Percentiles rank a stretch among this genome's conserved stretches.
Conservation (phyloP, 1,140 invertebrate genomes). For the Trypoxylus dichotomus region DNA sequence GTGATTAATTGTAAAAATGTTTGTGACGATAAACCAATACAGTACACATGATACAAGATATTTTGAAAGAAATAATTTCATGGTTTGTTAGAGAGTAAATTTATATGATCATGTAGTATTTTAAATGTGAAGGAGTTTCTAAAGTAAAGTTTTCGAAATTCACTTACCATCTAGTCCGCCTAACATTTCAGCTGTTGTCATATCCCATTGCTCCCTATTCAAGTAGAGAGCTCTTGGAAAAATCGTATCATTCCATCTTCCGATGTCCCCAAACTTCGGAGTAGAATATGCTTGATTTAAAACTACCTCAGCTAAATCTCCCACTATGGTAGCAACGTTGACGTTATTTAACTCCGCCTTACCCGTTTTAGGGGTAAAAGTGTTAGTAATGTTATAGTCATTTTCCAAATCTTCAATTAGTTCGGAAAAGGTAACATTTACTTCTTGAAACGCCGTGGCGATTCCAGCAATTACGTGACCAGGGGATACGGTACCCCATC, state of each 20-base stretch:
- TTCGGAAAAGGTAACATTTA: conserved; percentile 54
- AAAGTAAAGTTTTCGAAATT: neutral
- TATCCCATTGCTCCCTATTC: conserved; percentile 57
- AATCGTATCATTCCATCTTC: conserved; percentile 67
- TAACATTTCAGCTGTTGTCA: conserved; percentile 67
- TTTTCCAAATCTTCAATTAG: conserved; percentile 38
- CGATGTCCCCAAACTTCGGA: conserved; percentile 58
- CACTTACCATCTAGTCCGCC: conserved; percentile 67
- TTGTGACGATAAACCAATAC: too few relatives aligned
- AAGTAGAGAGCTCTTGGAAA: conserved; percentile 62
- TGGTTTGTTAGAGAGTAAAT: too few relatives aligned
- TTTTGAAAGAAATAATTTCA: too few relatives aligned
- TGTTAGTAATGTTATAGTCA: conserved; percentile 31
- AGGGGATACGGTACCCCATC: conserved; percentile 60
- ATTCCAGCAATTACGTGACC: conserved; percentile 62
- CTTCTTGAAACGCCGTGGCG: conserved; percentile 60
- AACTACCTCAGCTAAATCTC: conserved; percentile 65
- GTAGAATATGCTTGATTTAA: conserved; percentile 60
- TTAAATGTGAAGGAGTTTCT: too few relatives aligned
- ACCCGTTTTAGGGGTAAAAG: conserved; percentile 28
- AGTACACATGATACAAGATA: too few relatives aligned
- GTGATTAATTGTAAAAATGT: too few relatives aligned
- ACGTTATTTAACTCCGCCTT: conserved; percentile 57
- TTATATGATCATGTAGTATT: too few relatives aligned
- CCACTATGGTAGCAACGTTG: conserved; percentile 65